Base-by-base conservation (phyloP, 2,888 invertebrate species). In the Agrypnus murinus region DNA sequence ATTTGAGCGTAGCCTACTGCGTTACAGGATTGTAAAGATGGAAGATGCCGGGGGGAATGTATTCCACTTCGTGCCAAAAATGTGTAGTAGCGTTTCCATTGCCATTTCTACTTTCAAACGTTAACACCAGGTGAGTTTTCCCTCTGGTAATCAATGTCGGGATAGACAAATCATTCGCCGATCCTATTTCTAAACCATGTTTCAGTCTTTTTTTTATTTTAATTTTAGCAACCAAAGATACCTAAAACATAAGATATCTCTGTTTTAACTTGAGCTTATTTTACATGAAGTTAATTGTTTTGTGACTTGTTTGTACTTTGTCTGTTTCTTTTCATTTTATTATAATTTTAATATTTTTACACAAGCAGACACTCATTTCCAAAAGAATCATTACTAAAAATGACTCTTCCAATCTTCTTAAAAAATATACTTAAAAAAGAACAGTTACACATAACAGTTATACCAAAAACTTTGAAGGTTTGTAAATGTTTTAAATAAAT, bases 1-100 rank as follows among this genome's bases (percentile, higher is more conserved):
- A 64, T 67, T 69, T 73, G 69, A 69, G 73, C 64, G 66, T 74
- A 75, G 74, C 78, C 2, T 25, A 77, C 75, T 81, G 77, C 80
- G 77, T 85, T 85, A 79, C 85, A 85, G 86, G 85, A 83, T 77
- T 82, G 80, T 83, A 84, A 81, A 79, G 76, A 79, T 76, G 81
- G 83, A 79, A 77, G 82, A 86, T 88, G 88, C 83, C 87, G 86
- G 82, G 89, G 88, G 84, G 89, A 89, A 86, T 88, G 89, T 86
- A 88, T 89, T 85, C 89, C 89, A 83, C 87, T 89, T 81, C 88
- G 88, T 83, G 86, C 87, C 84, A 88, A 88, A 87, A 88, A 87
- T 85, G 86, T 87, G 84, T 89, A 87, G 82, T 85, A 79, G 77
- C 82, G 78, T 78, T 78, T 77, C 77, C 79, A 72, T 75, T 63